Base-by-base conservation (phyloP, 1,140 invertebrate species). In the Gryllus bimaculatus region DNA sequence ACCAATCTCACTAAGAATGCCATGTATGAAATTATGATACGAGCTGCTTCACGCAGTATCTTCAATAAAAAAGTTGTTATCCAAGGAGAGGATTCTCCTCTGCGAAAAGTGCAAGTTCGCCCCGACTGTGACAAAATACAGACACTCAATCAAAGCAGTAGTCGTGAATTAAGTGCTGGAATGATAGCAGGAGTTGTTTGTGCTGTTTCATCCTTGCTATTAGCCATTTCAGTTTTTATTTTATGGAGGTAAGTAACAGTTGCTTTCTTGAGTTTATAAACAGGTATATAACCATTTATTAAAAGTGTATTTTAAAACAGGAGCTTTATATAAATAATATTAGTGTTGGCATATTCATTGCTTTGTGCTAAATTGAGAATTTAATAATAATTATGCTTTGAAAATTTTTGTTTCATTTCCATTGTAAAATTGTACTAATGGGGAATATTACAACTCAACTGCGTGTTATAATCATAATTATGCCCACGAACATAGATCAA, bases 121-220 rank as follows among this genome's bases (percentile, higher is more conserved):
- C 88, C 87, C 21, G 90, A 93, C 82, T 94, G 93, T 86, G 89
- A 92, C 83, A 90, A 91, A 85, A 85, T 88, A 80, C 89, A 89
- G 81, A 87, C 88, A 48, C 84, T 88, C 80, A 85, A 88, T 83
- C 84, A 86, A 77, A 86, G 87, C 82, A 89, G 88, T 75, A 88
- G 87, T 81, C 89, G 88, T 82, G 90, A 92, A 83, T 88, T 94
- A 81, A 92, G 90, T 84, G 89, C 92, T 79, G 91, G 91, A 78
- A 89, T 94, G 82, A 87, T 94, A 82, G 92, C 92, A 80, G 91
- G 91, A 76, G 89, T 93, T 82, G 88, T 93, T 80, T 94, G 92
- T 87, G 92, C 91, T 81, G 89, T 90, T 80, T 90, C 93, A 82
- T 90, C 92, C 78, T 87, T 94, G 77, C 86, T 93, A 82, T 86